Evolutionary conservation across 2,113 vertebrate genomes (phyloP).

Genomic region (Serinus canaria): DNA sequence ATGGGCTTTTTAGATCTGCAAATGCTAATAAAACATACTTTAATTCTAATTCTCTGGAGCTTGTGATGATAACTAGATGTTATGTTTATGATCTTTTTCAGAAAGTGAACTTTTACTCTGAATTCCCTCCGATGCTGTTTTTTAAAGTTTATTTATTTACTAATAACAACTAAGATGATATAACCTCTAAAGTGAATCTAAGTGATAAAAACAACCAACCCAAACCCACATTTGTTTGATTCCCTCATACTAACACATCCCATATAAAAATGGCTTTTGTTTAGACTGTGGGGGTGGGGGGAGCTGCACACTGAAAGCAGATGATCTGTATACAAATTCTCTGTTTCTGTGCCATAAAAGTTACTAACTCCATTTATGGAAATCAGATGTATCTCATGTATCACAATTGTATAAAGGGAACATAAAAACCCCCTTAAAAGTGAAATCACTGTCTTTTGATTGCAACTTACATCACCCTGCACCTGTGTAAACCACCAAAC

Average conservation of each 20-base stretch:
- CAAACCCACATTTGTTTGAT: not conserved
- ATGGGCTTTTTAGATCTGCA: not conserved
- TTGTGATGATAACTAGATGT: not conserved
- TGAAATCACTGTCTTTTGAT: not conserved
- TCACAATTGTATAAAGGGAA: not conserved
- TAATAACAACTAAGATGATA: not conserved
- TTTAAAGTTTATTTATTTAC: not conserved
- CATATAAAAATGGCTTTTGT: not conserved
- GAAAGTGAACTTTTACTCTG: not conserved
- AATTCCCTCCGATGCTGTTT: not conserved
- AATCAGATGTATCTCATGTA: not conserved
- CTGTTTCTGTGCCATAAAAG: not conserved
- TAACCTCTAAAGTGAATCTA: not conserved
- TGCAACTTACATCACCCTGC: not conserved
- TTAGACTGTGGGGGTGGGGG: rapidly evolving
- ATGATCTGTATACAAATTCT: not conserved
- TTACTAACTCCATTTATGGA: not conserved
- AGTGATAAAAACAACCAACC: not conserved
- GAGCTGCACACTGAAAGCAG: not conserved
- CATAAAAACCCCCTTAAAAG: not conserved
- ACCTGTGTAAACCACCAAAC: constrained; percentile 44
- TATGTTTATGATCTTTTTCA: not conserved
- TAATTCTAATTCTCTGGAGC: not conserved
- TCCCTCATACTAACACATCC: not conserved
- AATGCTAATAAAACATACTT: not conserved